Evolutionary conservation across 2,797 vertebrate genomes (phyloP).

Genomic region (Enteromius argenteus): DNA sequence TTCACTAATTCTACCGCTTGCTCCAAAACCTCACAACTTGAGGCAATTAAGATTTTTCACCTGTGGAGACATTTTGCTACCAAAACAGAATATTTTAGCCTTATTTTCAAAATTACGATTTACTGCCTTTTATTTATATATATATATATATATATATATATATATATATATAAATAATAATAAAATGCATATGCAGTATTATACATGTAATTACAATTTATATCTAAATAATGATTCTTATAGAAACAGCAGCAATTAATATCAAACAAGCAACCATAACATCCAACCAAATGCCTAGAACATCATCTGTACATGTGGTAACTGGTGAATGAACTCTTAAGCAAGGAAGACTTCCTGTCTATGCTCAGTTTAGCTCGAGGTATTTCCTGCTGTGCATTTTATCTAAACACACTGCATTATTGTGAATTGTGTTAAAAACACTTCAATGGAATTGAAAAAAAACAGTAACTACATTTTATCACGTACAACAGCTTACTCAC

Average conservation of each 20-base stretch:
- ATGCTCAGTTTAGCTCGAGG: neutral
- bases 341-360: constrained; percentile 18
- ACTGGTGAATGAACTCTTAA: neutral
- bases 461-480: neutral
- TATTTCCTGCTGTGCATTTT: constrained; percentile 24
- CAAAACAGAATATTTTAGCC: neutral
- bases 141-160: too few relatives aligned
- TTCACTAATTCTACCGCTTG: neutral
- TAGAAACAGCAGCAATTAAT: neutral
- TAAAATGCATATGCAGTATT: neutral
- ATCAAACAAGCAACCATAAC: neutral
- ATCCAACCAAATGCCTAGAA: neutral
- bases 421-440: constrained; percentile 10
- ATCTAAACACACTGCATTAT: neutral
- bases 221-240: neutral
- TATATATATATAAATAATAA: too few relatives aligned
- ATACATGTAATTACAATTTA: neutral
- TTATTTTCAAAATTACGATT: neutral
- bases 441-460: neutral
- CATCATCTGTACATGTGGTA: neutral
- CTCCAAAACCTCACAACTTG: neutral
- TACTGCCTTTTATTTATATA: too few relatives aligned
- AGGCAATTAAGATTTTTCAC: neutral
- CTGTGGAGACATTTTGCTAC: neutral
- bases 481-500: neutral